Evolutionary conservation across 1,140 invertebrate genomes (phyloP).

Genomic region (Drosophila virilis): DNA sequence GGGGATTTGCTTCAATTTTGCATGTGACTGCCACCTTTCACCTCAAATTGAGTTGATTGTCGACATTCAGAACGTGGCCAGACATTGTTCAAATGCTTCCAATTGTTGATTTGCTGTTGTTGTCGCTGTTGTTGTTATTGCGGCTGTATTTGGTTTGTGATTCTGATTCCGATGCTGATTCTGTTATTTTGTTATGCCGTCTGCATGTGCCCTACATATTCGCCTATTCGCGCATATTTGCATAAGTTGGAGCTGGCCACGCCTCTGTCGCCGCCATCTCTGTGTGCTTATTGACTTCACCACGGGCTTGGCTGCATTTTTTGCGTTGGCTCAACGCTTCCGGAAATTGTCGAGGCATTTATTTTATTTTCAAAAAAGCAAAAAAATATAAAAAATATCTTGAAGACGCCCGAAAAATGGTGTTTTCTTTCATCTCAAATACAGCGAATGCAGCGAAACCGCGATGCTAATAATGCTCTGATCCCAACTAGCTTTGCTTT

Average conservation of each 20-base stretch:
- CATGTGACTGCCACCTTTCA: conserved; percentile 35
- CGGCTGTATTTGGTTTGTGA: conserved; percentile 28
- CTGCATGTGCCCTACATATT: conserved; percentile 31
- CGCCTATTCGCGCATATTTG: conserved; percentile 40
- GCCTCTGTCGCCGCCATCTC: conserved; percentile 8
- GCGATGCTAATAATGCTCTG: conserved; percentile 28
- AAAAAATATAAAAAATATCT: neutral
- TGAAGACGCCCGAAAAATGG: conserved; percentile 25
- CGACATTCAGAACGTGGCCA: conserved; percentile 63
- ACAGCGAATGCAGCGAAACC: conserved; percentile 23
- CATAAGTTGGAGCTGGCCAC: conserved; percentile 32
- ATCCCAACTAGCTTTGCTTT: conserved; percentile 39
- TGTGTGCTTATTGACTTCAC: conserved; percentile 11
- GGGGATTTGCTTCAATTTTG: conserved; percentile 53
- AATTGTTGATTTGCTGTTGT: conserved; percentile 38
- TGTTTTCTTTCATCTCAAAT: conserved; percentile 25
- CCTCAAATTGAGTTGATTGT: conserved; percentile 76
- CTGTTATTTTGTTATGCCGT: conserved; percentile 18
- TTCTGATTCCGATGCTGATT: conserved; percentile 42
- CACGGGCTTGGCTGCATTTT: conserved; percentile 21
- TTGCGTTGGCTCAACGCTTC: neutral
- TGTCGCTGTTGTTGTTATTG: conserved; percentile 32
- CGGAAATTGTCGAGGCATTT: conserved; percentile 30
- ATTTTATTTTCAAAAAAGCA: conserved; percentile 42
- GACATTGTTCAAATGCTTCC: conserved; percentile 41